phyloP scores from a whole-genome alignment of 2,113 vertebrate genomes.

The Myiozetetes cayanensis region DNA sequence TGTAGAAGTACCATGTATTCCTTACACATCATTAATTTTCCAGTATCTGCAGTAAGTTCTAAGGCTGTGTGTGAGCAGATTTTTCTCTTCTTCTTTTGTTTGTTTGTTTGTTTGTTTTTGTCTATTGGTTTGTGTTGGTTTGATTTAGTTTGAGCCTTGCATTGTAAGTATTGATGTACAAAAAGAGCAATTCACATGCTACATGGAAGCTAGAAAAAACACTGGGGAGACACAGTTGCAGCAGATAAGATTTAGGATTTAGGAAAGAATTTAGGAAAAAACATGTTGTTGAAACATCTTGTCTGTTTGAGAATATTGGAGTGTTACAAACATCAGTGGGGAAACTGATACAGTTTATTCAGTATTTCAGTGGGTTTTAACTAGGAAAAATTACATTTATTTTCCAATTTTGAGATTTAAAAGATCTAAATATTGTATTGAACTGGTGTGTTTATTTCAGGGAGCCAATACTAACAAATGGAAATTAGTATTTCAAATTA shows the following conservation, averaged over 20 bases:
- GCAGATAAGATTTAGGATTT: neutral
- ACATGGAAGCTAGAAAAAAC: neutral
- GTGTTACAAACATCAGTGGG: neutral
- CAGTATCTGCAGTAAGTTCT: neutral
- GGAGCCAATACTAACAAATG: neutral
- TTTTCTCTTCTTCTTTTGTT: neutral
- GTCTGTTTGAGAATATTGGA: neutral
- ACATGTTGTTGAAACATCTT: accelerated
- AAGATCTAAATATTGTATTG: neutral
- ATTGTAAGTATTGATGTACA: neutral
- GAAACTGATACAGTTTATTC: neutral
- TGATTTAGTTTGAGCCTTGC: neutral
- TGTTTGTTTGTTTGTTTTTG: neutral
- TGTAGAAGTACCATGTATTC: neutral
- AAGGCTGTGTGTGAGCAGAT: neutral
- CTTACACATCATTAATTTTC: neutral
- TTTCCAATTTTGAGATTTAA: neutral
- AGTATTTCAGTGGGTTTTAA: neutral
- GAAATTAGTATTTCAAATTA: neutral
- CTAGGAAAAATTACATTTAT: too few relatives aligned
- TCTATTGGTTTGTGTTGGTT: neutral
- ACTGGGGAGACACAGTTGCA: neutral
- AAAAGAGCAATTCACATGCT: neutral
- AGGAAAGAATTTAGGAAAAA: neutral
- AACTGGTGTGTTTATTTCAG: neutral